These are phyloP conservation scores for Polydesmus complanatus DNA, from an alignment of 2,888 invertebrate genomes.

Conservation along the genomic window DNA sequence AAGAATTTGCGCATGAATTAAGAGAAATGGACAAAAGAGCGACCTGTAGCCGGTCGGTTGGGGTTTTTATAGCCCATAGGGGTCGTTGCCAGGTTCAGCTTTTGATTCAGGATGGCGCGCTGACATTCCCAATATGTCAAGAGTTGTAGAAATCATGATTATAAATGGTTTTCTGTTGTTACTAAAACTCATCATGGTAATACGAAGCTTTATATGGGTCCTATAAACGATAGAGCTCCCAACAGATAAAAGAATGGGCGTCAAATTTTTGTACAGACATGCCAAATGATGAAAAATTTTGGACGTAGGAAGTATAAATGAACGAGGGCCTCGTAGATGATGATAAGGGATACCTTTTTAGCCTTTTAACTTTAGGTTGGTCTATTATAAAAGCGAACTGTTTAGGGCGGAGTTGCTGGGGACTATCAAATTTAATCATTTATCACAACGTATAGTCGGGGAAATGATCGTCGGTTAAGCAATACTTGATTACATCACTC, in stretches of 20 bases:
- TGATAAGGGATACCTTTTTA: not conserved
- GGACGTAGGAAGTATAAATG: not conserved
- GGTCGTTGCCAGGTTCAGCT: not conserved
- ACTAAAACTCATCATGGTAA: not conserved
- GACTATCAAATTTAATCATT: not conserved
- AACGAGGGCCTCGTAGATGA: not conserved
- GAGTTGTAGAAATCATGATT: constrained; percentile 6
- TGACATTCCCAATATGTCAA: constrained; percentile 7
- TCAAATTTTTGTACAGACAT: not conserved
- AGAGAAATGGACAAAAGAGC: not conserved
- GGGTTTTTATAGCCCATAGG: not conserved
- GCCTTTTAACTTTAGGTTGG: not conserved
- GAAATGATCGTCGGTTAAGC: too few relatives aligned
- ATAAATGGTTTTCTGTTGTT: constrained; percentile 12
- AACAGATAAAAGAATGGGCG: not conserved
- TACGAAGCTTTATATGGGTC: not conserved
- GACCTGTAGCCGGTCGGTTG: not conserved
- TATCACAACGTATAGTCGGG: not conserved
- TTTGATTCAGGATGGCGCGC: not conserved
- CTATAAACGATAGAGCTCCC: not conserved
- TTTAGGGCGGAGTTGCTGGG: not conserved
- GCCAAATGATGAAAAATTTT: not conserved
- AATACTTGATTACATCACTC: too few relatives aligned
- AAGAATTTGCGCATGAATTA: not conserved
- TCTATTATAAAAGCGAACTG: not conserved